Conservation (phyloP, 2,888 invertebrate genomes). For the Phasia obesa region DNA sequence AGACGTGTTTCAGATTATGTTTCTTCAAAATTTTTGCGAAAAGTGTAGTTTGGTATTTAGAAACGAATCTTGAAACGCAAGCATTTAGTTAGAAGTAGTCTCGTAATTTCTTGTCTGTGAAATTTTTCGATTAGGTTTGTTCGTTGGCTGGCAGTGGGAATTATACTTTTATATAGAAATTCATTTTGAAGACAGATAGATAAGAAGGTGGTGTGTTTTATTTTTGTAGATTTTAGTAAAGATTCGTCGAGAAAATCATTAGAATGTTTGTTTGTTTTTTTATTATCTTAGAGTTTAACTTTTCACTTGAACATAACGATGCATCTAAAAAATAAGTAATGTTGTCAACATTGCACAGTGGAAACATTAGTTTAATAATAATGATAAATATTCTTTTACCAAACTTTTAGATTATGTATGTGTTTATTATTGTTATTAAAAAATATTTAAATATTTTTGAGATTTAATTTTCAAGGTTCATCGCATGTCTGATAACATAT, state of each 20-base stretch:
- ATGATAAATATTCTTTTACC: neutral
- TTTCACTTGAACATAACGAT: constrained; percentile 28
- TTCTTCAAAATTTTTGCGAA: neutral
- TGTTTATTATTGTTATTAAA: no score
- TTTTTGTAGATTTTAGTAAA: constrained; percentile 18
- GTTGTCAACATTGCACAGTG: constrained; percentile 44
- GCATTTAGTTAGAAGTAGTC: constrained; percentile 26
- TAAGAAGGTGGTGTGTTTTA: constrained; percentile 21
- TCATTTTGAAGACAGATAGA: constrained; percentile 30
- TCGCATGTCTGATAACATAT: no score
- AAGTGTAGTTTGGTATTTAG: constrained; percentile 32
- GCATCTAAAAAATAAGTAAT: constrained; percentile 38
- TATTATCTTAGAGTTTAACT: constrained; percentile 50
- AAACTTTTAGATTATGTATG: no score
- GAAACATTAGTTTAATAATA: neutral
- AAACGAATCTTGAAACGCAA: constrained; percentile 15
- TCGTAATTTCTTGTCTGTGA: constrained; percentile 22
- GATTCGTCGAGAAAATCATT: constrained; percentile 32
- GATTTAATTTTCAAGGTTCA: no score
- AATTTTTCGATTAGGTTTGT: neutral
- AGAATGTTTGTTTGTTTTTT: constrained; percentile 33
- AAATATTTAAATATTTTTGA: no score
- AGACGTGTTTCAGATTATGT: constrained; percentile 43
- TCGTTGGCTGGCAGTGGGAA: constrained; percentile 55
- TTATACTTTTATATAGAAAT: constrained; percentile 50